phyloP scores from a whole-genome alignment of 1,140 invertebrate species.

The Ephestia elutella region DNA sequence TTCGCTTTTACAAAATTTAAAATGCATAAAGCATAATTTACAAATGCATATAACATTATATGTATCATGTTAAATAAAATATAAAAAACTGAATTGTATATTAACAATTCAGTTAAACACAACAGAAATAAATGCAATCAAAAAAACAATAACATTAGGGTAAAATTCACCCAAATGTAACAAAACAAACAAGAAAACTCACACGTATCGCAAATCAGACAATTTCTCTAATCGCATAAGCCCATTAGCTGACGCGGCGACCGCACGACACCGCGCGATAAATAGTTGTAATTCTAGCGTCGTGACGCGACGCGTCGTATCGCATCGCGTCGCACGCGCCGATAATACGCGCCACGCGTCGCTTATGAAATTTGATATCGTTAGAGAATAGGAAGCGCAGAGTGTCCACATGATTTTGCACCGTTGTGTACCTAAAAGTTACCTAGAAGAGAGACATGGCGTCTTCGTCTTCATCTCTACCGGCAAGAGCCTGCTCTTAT shows the following conservation, averaged over 20 bases:
- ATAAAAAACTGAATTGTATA: too few relatives aligned
- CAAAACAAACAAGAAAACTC: constrained; percentile 27
- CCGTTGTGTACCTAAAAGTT: constrained; percentile 22
- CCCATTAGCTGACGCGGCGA: constrained; percentile 42
- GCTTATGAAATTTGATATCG: constrained; percentile 62
- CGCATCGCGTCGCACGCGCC: constrained; percentile 44
- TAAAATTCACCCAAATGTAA: neutral
- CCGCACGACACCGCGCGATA: constrained; percentile 54
- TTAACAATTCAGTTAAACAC: too few relatives aligned
- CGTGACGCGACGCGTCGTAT: constrained; percentile 37
- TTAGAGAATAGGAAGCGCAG: constrained; percentile 16
- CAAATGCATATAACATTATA: too few relatives aligned
- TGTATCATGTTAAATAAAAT: too few relatives aligned
- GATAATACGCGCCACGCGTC: constrained; percentile 66
- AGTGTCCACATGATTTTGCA: neutral
- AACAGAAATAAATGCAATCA: constrained; percentile 6
- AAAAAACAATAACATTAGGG: constrained; percentile 21
- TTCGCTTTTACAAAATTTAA: too few relatives aligned
- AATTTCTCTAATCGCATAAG: constrained; percentile 54
- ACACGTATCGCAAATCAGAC: constrained; percentile 15
- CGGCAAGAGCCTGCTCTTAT: too few relatives aligned
- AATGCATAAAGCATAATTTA: too few relatives aligned
- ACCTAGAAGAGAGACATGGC: too few relatives aligned
- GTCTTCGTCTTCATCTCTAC: too few relatives aligned
- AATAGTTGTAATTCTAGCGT: constrained; percentile 63